Base-by-base conservation (phyloP, 2,888 invertebrate species). In the Blastobasis lacticolella region DNA sequence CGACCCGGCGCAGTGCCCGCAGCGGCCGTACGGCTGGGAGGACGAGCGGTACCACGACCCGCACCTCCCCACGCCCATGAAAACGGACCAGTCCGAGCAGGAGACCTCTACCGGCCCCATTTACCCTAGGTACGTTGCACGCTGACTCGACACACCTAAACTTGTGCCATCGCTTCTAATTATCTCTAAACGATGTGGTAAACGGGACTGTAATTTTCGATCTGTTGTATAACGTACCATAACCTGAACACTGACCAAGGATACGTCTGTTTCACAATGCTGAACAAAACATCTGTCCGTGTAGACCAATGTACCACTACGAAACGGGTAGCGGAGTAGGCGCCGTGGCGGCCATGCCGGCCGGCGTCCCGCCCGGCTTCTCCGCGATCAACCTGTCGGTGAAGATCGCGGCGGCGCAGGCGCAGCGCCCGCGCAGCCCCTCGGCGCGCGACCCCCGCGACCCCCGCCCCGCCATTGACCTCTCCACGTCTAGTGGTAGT, bases 401-500 rank as follows among this genome's bases (percentile, higher is more conserved):
- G 69, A 96, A 95, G 89, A 95, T 95, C 74, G 93, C 93, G 62
- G 92, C 93, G 60, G 93, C 92, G 57, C 91, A 92, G 67, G 92
- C 92, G 69, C 90, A 91, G 69, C 92, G 88, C 81, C 93, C 90
- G 85, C 91, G 87, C 85, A 93, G 90, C 89, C 94, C 94, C 46
- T 92, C 94, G 56, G 92, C 94, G 53, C 90, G 93, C 44, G 93
- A 93, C 64, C 93, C 94, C 51, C 92, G 94, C 45, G 95, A 95
- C 66, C 93, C 93, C 48, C 93, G 94, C 57, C 94, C 95, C 9
- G 95, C 95, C 64, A 95, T 95, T 86, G 95, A 95, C 84, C 90
- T 95, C 49, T 95, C 95, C 64, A 94, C 95, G 59, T 95, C 95
- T 66, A 95, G 94, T 79, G 95, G 95, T 63, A 95, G 95, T 89